Conservation (phyloP, 2,888 invertebrate species). For the Synergus japonicus region DNA sequence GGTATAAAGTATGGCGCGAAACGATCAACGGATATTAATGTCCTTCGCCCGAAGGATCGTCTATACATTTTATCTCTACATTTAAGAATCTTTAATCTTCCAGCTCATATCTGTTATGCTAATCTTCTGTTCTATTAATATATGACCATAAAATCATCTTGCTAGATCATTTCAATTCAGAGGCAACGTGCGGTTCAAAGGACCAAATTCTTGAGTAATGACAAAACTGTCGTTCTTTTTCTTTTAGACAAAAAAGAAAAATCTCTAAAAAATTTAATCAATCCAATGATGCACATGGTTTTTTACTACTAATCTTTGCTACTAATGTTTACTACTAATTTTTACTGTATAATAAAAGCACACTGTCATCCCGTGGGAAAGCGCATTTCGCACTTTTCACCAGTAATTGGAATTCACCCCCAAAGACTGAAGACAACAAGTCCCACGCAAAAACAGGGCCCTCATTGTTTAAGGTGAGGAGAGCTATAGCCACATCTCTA, state of each 20-base stretch:
- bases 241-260: no score
- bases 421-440: slow-evolving; percentile 22
- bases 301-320: no score
- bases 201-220: neutral
- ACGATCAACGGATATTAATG: slow-evolving; percentile 71
- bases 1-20: slow-evolving; percentile 60
- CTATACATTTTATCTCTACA: neutral
- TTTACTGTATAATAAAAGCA: neutral
- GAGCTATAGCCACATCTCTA: slow-evolving; percentile 50
- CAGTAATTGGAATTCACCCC: neutral
- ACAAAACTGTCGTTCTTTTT: no score
- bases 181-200: neutral
- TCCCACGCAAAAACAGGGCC: slow-evolving; percentile 64
- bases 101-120: slow-evolving; percentile 2
- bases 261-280: no score
- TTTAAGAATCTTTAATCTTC: neutral
- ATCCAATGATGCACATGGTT: no score
- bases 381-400: slow-evolving; percentile 13
- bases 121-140: neutral
- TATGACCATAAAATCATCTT: neutral
- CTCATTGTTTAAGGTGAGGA: slow-evolving; percentile 58
- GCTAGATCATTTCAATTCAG: neutral
- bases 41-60: slow-evolving; percentile 60
- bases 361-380: slow-evolving; percentile 30
- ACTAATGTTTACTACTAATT: no score